Base-by-base conservation (phyloP, 2,888 invertebrate species). In the Cyrtodaria siliqua region DNA sequence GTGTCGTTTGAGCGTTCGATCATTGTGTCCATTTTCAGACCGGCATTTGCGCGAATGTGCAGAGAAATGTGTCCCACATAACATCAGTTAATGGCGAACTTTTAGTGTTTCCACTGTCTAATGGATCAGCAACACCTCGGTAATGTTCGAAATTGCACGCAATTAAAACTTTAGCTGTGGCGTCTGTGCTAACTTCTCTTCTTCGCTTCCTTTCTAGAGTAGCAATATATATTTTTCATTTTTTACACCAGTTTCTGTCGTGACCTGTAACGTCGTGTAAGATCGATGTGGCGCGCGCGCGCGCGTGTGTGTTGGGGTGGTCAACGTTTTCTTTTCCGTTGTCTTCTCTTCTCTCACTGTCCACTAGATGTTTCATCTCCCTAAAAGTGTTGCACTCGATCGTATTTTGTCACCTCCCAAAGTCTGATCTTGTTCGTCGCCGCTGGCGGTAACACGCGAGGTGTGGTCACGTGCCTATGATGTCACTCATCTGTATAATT, bases 381-480 rank as follows among this genome's bases (percentile, higher is more conserved):
- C 33, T n/a, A n/a, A n/a, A 33, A 33, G 33, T 33, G 33, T 33
- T 27, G 20, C 60, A 29, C 29, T 60, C 60, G 47, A 16, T 27
- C 9, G 18, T 23, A n/a, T 38, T 57, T 29, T 71, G 64, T 63
- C 72, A 44, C 72, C 71, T 40, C 52, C 49, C 29, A 20, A 29
- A 53, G 50, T 50, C 44, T 53, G 60, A 71, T 59, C 60, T 61
- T 61, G 68, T 62, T 52, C 67, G 38, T 57, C n/a, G 44, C 73
- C 73, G 12, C 29, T 20, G 74, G 74, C 74, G 38, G 42, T 74
- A 49, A 56, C 74, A 64, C 57, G 27, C 60, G 74, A 74, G 63
- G 68, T 74, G 68, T 74, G 68, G 63, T 59, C 74, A 74, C 74
- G 74, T 69, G 74, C 68, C 74, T 69, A 52, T 60, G 59, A 52